Evolutionary conservation across 2,113 vertebrate species (phyloP).

Genomic region (Myanophis thanlyinensis): DNA sequence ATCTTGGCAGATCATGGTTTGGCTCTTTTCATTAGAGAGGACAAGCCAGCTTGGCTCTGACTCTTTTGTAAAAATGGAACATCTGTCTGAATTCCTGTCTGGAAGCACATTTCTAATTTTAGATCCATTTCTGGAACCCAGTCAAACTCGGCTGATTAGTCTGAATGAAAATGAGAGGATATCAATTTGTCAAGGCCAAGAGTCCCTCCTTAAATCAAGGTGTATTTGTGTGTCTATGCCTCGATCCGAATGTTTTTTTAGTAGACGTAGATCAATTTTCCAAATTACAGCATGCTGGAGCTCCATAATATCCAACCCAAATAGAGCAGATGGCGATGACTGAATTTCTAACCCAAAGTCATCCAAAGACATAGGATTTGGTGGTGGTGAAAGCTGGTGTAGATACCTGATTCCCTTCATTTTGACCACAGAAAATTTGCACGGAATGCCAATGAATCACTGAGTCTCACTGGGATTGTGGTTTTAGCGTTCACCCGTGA

Average conservation of each 20-base stretch:
- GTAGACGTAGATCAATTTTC: neutral
- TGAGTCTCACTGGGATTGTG: neutral
- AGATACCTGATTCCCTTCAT: neutral
- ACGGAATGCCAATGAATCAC: neutral
- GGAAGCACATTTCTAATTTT: neutral
- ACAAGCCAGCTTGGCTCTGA: neutral
- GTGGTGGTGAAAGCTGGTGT: neutral
- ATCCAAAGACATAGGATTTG: neutral
- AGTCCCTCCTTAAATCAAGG: neutral
- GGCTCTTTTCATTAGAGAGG: neutral
- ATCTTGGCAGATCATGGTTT: neutral
- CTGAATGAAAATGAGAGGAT: neutral
- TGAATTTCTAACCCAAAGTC: neutral
- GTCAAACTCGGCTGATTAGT: neutral
- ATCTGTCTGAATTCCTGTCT: neutral
- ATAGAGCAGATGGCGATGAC: neutral
- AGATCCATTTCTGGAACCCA: neutral
- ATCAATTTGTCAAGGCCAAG: neutral
- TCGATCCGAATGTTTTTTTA: neutral
- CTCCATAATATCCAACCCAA: neutral
- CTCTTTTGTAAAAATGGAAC: neutral
- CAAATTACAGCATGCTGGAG: neutral
- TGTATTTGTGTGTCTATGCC: neutral
- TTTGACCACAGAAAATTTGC: neutral
- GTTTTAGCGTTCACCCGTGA: neutral